Evolutionary conservation across 2,797 vertebrate genomes (phyloP).

Genomic region (Mallotus villosus): DNA sequence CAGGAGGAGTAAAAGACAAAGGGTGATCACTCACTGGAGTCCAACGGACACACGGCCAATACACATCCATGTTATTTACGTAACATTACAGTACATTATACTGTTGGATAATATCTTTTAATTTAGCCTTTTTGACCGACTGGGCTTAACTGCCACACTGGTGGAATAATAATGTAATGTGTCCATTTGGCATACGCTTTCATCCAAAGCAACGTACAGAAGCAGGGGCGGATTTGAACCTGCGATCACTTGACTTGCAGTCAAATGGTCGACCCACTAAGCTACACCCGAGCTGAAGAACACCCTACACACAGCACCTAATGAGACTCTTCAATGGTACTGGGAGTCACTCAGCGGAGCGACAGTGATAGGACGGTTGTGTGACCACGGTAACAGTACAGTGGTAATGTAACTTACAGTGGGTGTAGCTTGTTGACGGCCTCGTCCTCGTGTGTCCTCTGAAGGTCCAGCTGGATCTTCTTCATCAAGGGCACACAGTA

Average conservation of each 20-base stretch:
- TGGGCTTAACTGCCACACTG: too few species aligned
- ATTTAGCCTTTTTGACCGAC: too few species aligned
- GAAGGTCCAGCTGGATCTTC: constrained; percentile 88
- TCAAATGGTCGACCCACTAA: too few species aligned
- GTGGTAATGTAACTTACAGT: constrained; percentile 73
- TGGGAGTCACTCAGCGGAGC: background rate
- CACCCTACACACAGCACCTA: too few species aligned
- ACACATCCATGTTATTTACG: background rate
- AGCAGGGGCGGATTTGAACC: too few species aligned
- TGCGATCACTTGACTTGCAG: too few species aligned
- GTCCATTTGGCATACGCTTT: too few species aligned
- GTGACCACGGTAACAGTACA: background rate
- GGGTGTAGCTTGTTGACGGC: constrained; percentile 91
- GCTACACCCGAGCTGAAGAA: background rate
- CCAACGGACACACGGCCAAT: background rate
- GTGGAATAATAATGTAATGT: too few species aligned
- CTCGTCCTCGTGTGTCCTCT: constrained; percentile 90
- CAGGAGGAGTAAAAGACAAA: constrained; percentile 38
- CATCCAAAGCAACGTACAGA: too few species aligned
- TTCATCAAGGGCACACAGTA: constrained; percentile 87
- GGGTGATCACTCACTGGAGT: constrained; percentile 35
- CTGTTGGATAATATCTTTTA: too few species aligned
- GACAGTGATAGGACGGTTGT: background rate
- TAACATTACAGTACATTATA: too few species aligned
- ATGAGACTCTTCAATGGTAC: too few species aligned